phyloP scores from a whole-genome alignment of 2,113 vertebrate genomes.

The Zootoca vivipara region DNA sequence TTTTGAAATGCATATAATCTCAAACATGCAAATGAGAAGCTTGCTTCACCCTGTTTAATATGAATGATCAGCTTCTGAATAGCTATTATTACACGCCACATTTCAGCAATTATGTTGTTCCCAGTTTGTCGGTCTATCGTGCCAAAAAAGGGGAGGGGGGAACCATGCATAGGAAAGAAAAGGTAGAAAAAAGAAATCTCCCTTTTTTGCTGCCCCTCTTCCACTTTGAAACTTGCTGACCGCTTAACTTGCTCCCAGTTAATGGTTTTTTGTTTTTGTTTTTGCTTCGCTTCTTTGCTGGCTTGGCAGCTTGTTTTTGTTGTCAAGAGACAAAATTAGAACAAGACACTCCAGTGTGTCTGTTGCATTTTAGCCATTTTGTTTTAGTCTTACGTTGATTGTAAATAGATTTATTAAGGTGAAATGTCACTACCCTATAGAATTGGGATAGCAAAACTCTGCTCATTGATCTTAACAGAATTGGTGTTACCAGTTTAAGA shows the following conservation, averaged over 20 bases:
- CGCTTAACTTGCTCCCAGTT: rapidly evolving
- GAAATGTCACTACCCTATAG: neutral
- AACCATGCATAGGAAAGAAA: constrained; percentile 27
- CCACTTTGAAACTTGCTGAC: constrained; percentile 2
- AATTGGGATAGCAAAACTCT: neutral
- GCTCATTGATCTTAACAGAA: constrained; percentile 6
- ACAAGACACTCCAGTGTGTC: constrained; percentile 40
- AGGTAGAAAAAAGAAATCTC: neutral
- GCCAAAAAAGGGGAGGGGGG: constrained; percentile 19
- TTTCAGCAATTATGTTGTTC: constrained; percentile 98
- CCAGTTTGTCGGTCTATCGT: constrained; percentile 83
- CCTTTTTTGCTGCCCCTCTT: neutral
- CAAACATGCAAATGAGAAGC: constrained; percentile 98
- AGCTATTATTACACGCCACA: constrained; percentile 98
- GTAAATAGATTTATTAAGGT: constrained; percentile 6
- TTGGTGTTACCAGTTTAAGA: constrained; percentile 8
- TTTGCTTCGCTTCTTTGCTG: neutral
- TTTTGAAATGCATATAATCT: constrained; percentile 99
- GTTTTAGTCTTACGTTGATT: constrained; percentile 7
- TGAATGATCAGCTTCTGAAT: constrained; percentile 98
- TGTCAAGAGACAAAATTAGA: constrained; percentile 9
- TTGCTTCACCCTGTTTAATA: constrained; percentile 99
- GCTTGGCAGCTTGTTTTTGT: neutral
- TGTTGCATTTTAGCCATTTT: constrained; percentile 44
- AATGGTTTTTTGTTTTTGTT: neutral